A percentile compares a stretch with the other conserved stretches of the same genome.
Evolutionary conservation across 2,797 vertebrate genomes (phyloP).

Genomic region (Orientallactaga sibirica): DNA sequence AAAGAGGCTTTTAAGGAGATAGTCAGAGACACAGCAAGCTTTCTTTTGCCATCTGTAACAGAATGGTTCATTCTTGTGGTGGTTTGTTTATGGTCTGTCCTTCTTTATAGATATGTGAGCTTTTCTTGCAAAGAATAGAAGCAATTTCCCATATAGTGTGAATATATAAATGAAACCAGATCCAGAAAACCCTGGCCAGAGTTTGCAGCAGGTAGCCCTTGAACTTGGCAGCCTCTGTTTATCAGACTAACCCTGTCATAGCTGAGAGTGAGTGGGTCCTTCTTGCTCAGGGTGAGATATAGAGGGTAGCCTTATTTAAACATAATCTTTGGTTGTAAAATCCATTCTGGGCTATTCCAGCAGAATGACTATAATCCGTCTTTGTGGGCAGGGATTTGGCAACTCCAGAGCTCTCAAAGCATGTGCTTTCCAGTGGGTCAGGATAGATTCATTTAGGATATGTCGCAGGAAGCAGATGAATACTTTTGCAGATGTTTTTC

Average conservation of each 20-base stretch:
- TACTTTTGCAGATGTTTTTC: neutral
- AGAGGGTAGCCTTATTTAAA: conserved; percentile 53
- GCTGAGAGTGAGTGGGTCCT: neutral
- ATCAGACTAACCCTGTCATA: neutral
- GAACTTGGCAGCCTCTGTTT: conserved; percentile 53
- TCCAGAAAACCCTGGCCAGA: neutral
- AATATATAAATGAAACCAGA: neutral
- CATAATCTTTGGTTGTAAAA: neutral
- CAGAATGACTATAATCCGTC: conserved; percentile 59
- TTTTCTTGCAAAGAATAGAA: neutral
- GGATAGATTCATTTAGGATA: conserved; percentile 74
- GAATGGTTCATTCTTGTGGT: conserved; percentile 73
- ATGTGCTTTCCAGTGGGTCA: neutral
- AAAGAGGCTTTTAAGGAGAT: conserved; percentile 81
- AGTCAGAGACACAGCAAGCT: conserved; percentile 59
- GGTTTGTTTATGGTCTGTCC: conserved; percentile 50
- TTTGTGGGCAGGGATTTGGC: neutral
- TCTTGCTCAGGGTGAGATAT: neutral
- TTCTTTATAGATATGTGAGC: conserved; percentile 54
- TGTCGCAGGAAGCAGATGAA: conserved; percentile 34
- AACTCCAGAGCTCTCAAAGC: neutral
- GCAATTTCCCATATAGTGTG: neutral
- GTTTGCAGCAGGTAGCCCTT: conserved; percentile 37
- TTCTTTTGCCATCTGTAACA: conserved; percentile 73
- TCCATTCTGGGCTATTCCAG: neutral